Evolutionary conservation across 2,888 invertebrate species (phyloP).

Genomic region (Tridacna gigas): DNA sequence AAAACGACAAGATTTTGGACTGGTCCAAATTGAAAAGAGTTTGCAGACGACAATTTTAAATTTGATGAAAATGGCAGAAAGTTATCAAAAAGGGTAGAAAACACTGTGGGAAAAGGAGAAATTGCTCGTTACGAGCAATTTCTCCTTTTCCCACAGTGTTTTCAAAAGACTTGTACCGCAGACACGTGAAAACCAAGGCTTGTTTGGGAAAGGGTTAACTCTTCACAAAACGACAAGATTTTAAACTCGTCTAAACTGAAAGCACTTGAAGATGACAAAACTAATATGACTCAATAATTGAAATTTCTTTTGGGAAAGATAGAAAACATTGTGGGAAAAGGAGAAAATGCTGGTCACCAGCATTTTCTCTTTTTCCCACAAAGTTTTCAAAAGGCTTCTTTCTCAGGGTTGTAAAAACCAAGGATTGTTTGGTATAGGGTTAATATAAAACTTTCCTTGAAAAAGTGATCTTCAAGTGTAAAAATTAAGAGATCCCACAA

Average conservation of each 20-base stretch:
- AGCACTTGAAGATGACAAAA: too few species aligned
- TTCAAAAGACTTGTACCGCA: neutral
- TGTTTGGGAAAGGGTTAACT: neutral
- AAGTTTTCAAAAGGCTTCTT: neutral
- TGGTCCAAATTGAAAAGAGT: too few species aligned
- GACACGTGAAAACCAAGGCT: neutral
- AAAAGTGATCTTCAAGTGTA: too few species aligned
- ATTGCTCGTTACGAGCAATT: too few species aligned
- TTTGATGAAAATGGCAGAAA: neutral
- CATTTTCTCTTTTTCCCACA: neutral
- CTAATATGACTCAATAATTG: too few species aligned
- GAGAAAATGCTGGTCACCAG: neutral
- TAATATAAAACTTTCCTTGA: too few species aligned
- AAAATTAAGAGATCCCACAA: too few species aligned
- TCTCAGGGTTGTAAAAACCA: too few species aligned
- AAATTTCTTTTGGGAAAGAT: neutral
- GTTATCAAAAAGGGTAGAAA: neutral
- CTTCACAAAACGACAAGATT: too few species aligned
- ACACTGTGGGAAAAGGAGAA: neutral
- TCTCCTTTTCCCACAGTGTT: neutral
- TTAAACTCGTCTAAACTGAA: too few species aligned
- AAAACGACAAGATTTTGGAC: too few species aligned
- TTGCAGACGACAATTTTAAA: neutral
- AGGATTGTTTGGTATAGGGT: too few species aligned
- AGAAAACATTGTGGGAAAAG: neutral